phyloP scores from a whole-genome alignment of 2,113 vertebrate species.

The Cryptoleucopteryx plumbea region DNA sequence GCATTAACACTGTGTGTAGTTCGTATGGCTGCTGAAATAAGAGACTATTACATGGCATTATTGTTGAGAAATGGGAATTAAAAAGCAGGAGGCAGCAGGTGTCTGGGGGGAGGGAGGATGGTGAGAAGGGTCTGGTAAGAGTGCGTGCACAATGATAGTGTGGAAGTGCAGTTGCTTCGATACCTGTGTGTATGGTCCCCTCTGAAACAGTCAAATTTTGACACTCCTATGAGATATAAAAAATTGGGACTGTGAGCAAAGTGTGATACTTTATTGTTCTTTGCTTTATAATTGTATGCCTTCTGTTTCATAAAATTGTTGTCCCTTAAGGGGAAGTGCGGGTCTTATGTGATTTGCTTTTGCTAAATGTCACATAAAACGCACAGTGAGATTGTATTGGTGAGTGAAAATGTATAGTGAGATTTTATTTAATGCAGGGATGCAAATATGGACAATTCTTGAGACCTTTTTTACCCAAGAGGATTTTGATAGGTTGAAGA shows the following conservation, averaged over 20 bases:
- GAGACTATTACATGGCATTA: neutral
- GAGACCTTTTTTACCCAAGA: neutral
- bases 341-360: neutral
- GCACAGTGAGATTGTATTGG: neutral
- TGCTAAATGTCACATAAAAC: neutral
- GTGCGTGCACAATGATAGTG: accelerated
- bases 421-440: neutral
- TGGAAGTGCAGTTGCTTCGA: neutral
- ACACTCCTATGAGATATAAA: neutral
- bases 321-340: neutral
- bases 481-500: neutral
- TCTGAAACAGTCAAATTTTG: neutral
- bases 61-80: neutral
- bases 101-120: neutral
- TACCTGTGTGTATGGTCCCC: neutral
- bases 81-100: neutral
- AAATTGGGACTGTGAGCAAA: neutral
- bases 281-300: neutral
- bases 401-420: neutral
- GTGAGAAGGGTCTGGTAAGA: neutral
- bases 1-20: neutral
- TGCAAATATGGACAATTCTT: neutral
- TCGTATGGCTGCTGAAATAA: neutral
- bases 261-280: neutral
- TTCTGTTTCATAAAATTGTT: neutral